Evolutionary conservation across 2,113 vertebrate genomes (phyloP).

Genomic region (Thermophis baileyi): DNA sequence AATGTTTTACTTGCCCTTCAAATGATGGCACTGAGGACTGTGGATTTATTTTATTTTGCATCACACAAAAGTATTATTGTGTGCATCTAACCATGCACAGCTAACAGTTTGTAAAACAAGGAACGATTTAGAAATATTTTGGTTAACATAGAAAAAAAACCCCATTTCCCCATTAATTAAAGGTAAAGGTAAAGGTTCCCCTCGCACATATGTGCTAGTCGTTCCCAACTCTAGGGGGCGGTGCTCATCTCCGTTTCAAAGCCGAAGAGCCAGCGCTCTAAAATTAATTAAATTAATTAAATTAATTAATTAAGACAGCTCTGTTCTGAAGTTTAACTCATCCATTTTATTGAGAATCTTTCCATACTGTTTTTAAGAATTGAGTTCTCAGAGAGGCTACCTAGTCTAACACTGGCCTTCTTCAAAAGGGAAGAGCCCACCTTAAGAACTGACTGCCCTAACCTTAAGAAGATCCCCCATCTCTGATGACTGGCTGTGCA

Average conservation of each 20-base stretch:
- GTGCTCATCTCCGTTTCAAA: no score
- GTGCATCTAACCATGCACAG: background rate
- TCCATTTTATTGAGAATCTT: background rate
- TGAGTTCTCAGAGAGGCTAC: background rate
- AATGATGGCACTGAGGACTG: background rate
- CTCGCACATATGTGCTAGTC: no score
- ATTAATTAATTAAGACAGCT: background rate
- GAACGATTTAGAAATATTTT: background rate
- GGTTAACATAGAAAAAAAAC: background rate
- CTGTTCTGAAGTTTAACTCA: background rate
- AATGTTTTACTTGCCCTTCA: background rate
- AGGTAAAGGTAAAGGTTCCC: no score
- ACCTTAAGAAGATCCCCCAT: background rate
- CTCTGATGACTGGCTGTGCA: background rate
- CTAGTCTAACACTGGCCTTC: background rate
- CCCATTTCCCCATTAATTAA: background rate
- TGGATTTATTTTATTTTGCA: background rate
- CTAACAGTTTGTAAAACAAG: background rate
- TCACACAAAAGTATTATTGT: background rate
- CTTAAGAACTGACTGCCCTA: background rate
- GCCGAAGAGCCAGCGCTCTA: no score
- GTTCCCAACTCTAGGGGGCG: no score
- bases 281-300: no score
- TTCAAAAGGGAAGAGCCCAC: background rate
- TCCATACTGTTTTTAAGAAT: background rate